Evolutionary conservation across 2,888 invertebrate species (phyloP), one percentile per base, ranked within the genome.

Genomic region (Lissocephala sabroskyi): DNA sequence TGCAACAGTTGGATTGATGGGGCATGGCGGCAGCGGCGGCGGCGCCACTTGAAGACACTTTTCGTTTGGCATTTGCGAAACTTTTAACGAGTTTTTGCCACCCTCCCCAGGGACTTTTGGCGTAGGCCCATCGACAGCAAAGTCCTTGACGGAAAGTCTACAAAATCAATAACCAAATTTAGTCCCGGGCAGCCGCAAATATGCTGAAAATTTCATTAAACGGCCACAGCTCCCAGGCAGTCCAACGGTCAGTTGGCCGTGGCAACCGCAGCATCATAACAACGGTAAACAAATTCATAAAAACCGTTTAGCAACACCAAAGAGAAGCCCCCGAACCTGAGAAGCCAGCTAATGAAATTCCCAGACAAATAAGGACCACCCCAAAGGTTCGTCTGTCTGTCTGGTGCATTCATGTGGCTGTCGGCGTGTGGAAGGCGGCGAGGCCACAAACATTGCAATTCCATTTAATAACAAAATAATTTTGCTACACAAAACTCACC

Each of bases 391-490:
- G 23, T 23, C 23, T 7, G 23, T 23, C n/a, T 23, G 23, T 23
- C 4, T 3, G 7, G 14, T 35, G 35, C 35, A 17, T 35, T 35
- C 16, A 16, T 13, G 14, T 35, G 13, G 14, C 14, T 35, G 35
- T 35, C 35, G 13, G 35, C 4, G 32, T 49, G 52, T 62, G 73
- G n/a, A n/a, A n/a, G n/a, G n/a, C n/a, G n/a, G n/a, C n/a, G n/a
- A n/a, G n/a, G 71, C 71, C 66, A 71, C 59, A 73, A 73, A 56
- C 68, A 73, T 66, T 66, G 74, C 66, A 73, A 73, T 68, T 68
- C 65, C 74, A 68, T 68, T 73, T 68, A 68, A 68, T 73, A 68
- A 73, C 74, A 68, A 68, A 68, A 68, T 68, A 68, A 74, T 68
- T 68, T 67, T 56, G 45, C 52, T 57, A 43, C 52, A 7, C 28